Conservation (phyloP, 2,888 invertebrate species). For the Luperina testacea region DNA sequence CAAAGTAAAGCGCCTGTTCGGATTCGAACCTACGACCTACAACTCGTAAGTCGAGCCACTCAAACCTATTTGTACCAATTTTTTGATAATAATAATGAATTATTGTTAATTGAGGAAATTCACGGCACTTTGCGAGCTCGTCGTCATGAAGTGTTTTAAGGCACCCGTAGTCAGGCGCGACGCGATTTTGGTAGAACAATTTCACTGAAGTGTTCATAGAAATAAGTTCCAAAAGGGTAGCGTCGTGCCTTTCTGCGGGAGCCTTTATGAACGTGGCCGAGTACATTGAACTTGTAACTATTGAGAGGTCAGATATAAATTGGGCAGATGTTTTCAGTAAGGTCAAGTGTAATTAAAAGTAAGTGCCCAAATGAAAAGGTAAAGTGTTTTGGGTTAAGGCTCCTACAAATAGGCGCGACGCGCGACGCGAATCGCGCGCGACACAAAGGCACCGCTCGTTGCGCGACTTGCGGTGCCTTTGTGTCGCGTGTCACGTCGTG, state of each 20-base stretch:
- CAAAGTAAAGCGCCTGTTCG: no score
- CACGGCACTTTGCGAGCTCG: not conserved
- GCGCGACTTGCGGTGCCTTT: no score
- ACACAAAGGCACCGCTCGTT: no score
- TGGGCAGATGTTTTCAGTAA: not conserved
- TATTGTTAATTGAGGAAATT: conserved; percentile 12
- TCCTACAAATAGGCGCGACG: no score
- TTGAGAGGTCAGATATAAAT: not conserved
- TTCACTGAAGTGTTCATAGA: not conserved
- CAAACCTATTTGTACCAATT: not conserved
- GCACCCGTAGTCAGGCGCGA: no score
- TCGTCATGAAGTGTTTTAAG: no score
- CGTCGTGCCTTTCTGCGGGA: not conserved
- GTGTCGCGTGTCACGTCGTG: no score
- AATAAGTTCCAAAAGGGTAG: not conserved
- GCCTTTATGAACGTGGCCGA: not conserved
- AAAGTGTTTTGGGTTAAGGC: not conserved
- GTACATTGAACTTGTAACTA: no score
- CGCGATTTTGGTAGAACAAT: not conserved
- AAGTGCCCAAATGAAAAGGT: not conserved
- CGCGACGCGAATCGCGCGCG: no score
- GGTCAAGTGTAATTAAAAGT: not conserved
- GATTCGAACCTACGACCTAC: no score
- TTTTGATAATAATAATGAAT: conserved; percentile 1
- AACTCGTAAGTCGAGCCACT: no score